phyloP scores from a whole-genome alignment of 2,113 vertebrate genomes.

The Solea senegalensis region DNA sequence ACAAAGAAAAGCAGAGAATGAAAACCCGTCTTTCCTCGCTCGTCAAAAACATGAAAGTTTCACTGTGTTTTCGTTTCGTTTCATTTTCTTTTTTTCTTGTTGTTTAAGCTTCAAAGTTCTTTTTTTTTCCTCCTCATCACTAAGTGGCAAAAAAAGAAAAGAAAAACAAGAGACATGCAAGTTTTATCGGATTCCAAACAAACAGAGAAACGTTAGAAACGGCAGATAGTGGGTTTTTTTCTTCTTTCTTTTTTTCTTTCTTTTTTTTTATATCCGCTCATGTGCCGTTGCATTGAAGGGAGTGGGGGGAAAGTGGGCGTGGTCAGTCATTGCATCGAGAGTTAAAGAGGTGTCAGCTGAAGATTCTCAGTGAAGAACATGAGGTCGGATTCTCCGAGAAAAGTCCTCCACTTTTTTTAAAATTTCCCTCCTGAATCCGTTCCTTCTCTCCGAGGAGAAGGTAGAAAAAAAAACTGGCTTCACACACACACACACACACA shows the following conservation, averaged over 20 bases:
- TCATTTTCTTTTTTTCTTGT: conserved; percentile 54
- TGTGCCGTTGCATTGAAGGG: conserved; percentile 76
- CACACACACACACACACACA: conserved; percentile 32
- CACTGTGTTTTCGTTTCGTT: conserved; percentile 41
- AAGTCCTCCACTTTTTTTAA: not conserved
- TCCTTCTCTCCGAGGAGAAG: conserved; percentile 71
- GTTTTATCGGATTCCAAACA: conserved; percentile 78
- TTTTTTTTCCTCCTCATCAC: conserved; percentile 47
- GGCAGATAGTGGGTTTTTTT: not conserved
- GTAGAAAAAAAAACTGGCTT: conserved; percentile 45
- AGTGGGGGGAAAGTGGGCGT: not conserved
- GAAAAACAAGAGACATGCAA: conserved; percentile 86
- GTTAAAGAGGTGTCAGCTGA: conserved; percentile 10
- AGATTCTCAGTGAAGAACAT: not conserved
- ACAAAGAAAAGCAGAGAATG: conserved; percentile 65
- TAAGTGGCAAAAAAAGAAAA: conserved; percentile 71
- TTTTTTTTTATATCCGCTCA: conserved; percentile 76
- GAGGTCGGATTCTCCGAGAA: not conserved
- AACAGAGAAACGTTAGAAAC: conserved; percentile 58
- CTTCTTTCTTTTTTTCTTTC: not conserved
- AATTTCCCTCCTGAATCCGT: conserved; percentile 39
- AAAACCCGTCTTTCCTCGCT: conserved; percentile 38
- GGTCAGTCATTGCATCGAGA: conserved; percentile 42
- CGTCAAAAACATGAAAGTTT: conserved; percentile 80
- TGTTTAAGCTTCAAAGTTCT: conserved; percentile 36